Conservation (phyloP, 2,888 invertebrate genomes). For the Liposcelis brunnea region DNA sequence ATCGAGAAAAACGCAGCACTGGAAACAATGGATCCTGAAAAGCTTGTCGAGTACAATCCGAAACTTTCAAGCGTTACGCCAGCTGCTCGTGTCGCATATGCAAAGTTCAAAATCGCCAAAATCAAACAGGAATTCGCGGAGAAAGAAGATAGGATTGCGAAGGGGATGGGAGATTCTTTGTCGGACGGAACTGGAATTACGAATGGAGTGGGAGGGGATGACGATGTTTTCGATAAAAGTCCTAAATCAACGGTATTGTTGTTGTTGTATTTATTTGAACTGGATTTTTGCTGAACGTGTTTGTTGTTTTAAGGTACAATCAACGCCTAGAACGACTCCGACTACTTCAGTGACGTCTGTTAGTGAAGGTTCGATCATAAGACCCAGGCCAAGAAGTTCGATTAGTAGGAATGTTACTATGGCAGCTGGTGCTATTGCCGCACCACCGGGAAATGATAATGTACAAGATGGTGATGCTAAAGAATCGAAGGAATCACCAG, state of each 20-base stretch:
- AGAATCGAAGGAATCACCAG: neutral
- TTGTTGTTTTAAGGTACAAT: too few relatives aligned
- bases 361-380: conserved; percentile 10
- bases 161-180: conserved; percentile 5
- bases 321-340: conserved; percentile 15
- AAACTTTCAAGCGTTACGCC: conserved; percentile 56
- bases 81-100: conserved; percentile 66
- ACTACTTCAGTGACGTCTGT: too few relatives aligned
- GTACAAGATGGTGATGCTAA: conserved; percentile 6
- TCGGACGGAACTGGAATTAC: neutral
- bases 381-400: conserved; percentile 13
- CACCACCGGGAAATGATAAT: neutral
- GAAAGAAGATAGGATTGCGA: conserved; percentile 17
- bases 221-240: conserved; percentile 9
- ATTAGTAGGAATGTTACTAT: neutral
- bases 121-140: conserved; percentile 37
- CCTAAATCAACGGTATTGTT: conserved; percentile 11
- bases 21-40: conserved; percentile 51
- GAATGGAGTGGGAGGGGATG: conserved; percentile 12
- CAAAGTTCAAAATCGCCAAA: conserved; percentile 69
- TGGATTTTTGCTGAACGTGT: too few relatives aligned
- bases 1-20: conserved; percentile 42
- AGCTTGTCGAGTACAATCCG: conserved; percentile 65
- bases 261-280: too few relatives aligned
- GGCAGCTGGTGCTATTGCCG: too few relatives aligned